Evolutionary conservation across 2,888 invertebrate species (phyloP).

Genomic region (Ectropis crepuscularia): DNA sequence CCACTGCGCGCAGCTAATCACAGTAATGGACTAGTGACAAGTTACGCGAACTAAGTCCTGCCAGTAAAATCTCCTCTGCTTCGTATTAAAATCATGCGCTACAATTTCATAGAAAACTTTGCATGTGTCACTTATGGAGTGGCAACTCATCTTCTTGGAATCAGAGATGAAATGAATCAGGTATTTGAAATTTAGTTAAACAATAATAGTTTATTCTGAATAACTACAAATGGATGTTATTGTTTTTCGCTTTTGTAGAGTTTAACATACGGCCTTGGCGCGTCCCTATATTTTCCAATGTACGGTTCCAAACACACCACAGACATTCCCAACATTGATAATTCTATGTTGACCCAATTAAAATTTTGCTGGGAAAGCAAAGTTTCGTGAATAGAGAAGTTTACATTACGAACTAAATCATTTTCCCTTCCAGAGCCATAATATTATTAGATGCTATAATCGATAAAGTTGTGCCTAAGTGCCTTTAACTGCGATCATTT

Average conservation of each 20-base stretch:
- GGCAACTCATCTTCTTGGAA: not conserved
- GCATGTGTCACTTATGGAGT: conserved; percentile 32
- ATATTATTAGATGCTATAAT: conserved; percentile 23
- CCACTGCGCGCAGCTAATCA: conserved; percentile 63
- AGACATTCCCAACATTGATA: conserved; percentile 18
- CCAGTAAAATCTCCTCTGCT: conserved; percentile 38
- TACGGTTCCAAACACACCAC: conserved; percentile 13
- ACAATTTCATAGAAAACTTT: conserved; percentile 41
- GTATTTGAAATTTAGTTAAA: too few relatives aligned
- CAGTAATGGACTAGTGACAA: conserved; percentile 78
- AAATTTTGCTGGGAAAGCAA: conserved; percentile 31
- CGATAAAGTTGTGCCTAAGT: conserved; percentile 22
- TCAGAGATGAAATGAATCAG: not conserved
- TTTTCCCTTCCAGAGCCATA: conserved; percentile 21
- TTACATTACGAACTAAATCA: conserved; percentile 26
- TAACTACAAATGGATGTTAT: too few relatives aligned
- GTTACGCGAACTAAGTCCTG: conserved; percentile 59
- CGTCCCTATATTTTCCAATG: not conserved
- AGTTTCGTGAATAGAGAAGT: conserved; percentile 33
- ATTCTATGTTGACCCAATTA: conserved; percentile 34
- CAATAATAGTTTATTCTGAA: too few relatives aligned
- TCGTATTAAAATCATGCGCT: conserved; percentile 54
- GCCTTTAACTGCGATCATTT: conserved; percentile 19
- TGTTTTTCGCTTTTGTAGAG: not conserved
- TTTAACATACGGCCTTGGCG: not conserved